Evolutionary conservation across 2,797 vertebrate genomes (phyloP).

Genomic region (Orientallactaga sibirica): DNA sequence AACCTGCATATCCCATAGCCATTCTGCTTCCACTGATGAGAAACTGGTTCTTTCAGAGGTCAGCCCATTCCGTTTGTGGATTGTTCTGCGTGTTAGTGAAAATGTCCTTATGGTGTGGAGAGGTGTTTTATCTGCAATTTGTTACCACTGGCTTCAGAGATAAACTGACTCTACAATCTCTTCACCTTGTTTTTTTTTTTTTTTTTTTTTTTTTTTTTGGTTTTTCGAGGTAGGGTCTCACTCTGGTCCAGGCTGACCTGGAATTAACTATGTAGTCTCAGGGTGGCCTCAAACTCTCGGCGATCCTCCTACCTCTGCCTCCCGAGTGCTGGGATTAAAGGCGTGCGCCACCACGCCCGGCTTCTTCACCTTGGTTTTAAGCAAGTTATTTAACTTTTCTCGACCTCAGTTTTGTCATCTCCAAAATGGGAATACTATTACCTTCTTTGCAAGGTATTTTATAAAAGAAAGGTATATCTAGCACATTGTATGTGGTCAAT

Average conservation of each 20-base stretch:
- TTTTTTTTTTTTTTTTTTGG: too few species aligned
- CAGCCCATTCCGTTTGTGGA: constrained; percentile 29
- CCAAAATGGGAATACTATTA: constrained; percentile 46
- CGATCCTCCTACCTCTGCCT: too few species aligned
- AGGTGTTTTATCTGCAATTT: constrained; percentile 61
- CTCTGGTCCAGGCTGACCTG: too few species aligned
- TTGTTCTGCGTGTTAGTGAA: constrained; percentile 41
- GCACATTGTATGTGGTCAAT: neutral
- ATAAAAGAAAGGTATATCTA: neutral
- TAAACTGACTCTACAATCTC: neutral
- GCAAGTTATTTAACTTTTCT: constrained; percentile 48
- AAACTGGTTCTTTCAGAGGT: constrained; percentile 45
- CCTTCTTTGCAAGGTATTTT: constrained; percentile 10
- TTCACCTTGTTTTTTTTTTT: constrained; percentile 40
- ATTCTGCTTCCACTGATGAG: constrained; percentile 20
- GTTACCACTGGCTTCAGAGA: constrained; percentile 37
- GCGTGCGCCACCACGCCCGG: too few species aligned
- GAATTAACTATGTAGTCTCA: too few species aligned
- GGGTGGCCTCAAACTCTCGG: too few species aligned
- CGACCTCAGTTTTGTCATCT: constrained; percentile 40
- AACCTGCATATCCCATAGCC: neutral
- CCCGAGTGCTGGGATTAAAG: too few species aligned
- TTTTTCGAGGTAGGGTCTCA: too few species aligned
- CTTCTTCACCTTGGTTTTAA: constrained; percentile 43
- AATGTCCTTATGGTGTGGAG: constrained; percentile 26